Conservation (phyloP, 2,113 vertebrate species). For the Sphyrna mokarran region DNA sequence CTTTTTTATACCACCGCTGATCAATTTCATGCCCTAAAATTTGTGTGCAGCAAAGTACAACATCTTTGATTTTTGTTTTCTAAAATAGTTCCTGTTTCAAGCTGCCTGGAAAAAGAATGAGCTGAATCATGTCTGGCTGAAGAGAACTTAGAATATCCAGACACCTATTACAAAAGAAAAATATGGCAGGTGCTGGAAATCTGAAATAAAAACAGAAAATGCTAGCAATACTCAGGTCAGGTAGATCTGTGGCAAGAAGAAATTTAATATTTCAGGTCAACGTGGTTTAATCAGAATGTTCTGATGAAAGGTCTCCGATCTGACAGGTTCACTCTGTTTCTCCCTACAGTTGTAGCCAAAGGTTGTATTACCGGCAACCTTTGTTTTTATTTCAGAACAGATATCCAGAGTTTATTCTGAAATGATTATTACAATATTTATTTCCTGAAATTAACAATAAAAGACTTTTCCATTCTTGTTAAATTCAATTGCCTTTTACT, state of each 20-base stretch:
- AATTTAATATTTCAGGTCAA: too few relatives aligned
- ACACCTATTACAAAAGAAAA: not conserved
- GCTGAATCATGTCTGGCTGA: not conserved
- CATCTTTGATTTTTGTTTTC: not conserved
- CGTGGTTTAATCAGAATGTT: not conserved
- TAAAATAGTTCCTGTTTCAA: not conserved
- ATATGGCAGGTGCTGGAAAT: not conserved
- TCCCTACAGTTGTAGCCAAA: not conserved
- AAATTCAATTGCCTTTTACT: not conserved
- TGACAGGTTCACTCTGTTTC: not conserved
- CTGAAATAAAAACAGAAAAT: too few relatives aligned
- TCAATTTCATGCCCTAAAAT: not conserved
- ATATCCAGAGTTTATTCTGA: constrained; percentile 3
- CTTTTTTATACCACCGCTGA: not conserved
- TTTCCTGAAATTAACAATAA: not conserved
- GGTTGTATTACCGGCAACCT: not conserved
- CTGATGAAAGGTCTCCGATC: not conserved
- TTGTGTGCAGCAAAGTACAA: not conserved
- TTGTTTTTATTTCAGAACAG: not conserved
- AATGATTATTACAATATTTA: not conserved
- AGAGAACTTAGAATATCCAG: not conserved
- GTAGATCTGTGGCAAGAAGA: too few relatives aligned
- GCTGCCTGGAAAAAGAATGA: not conserved
- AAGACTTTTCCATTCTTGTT: not conserved
- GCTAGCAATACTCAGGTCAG: too few relatives aligned